Percentiles rank a stretch among this genome's conserved stretches.
phyloP scores from a whole-genome alignment of 2,113 vertebrate species.

The Otolemur garnettii region DNA sequence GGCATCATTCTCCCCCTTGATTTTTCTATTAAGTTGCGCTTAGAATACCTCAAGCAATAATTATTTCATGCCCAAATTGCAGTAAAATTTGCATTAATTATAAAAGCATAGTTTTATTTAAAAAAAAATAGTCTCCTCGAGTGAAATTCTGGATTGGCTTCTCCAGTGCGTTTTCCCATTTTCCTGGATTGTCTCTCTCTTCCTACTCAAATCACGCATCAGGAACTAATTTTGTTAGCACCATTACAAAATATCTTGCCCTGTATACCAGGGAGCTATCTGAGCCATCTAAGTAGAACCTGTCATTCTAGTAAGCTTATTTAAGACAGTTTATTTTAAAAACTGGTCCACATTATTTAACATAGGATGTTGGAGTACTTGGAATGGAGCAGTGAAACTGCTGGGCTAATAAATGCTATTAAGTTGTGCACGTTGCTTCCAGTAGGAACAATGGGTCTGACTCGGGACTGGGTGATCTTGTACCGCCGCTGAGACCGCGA shows the following conservation, averaged over 20 bases:
- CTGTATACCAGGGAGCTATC: neutral
- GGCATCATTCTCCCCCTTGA: slow-evolving; percentile 47
- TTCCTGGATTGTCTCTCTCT: slow-evolving; percentile 4
- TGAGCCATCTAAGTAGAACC: slow-evolving; percentile 12
- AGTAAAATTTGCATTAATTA: slow-evolving; percentile 63
- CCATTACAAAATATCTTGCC: neutral
- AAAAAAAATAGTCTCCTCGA: slow-evolving; percentile 34
- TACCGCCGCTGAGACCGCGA: neutral
- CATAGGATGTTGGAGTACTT: neutral
- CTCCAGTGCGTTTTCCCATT: neutral
- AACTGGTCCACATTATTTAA: neutral
- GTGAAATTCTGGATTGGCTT: slow-evolving; percentile 1
- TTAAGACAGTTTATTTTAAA: slow-evolving; percentile 60
- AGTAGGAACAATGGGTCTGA: neutral
- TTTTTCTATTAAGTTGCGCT: slow-evolving; percentile 66
- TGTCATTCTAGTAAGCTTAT: neutral
- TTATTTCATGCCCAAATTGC: slow-evolving; percentile 67
- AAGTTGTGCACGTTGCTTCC: neutral
- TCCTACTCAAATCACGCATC: slow-evolving; percentile 19
- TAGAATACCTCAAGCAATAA: slow-evolving; percentile 69
- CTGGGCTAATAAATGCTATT: slow-evolving; percentile 23
- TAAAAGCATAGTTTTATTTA: slow-evolving; percentile 63
- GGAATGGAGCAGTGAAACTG: neutral
- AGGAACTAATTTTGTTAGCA: slow-evolving; percentile 52
- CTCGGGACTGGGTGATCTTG: neutral